A percentile compares a stretch with the other conserved stretches of the same genome.
These are phyloP conservation scores for Tetramorium parvispinum DNA, from an alignment of 1,140 invertebrate species.

Conservation along the genomic window DNA sequence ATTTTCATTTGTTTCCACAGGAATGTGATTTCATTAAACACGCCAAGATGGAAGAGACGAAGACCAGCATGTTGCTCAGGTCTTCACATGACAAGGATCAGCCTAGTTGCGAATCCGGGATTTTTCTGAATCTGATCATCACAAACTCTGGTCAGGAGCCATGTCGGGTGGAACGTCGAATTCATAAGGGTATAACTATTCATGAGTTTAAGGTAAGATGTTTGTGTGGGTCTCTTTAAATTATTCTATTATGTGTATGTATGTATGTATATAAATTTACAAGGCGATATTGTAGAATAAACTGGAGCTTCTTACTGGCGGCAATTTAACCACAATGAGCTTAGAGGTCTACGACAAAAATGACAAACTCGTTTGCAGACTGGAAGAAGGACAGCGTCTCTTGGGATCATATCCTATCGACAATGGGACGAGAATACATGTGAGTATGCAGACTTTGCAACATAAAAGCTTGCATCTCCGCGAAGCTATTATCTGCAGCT, in stretches of 20 bases:
- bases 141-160: constrained; percentile 91
- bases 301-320: constrained; percentile 96
- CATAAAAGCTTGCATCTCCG: background rate
- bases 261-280: constrained; percentile 47
- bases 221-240: constrained; percentile 42
- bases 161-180: constrained; percentile 91
- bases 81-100: too few relatives aligned
- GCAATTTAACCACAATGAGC: constrained; percentile 92
- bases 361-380: constrained; percentile 90
- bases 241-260: constrained; percentile 31
- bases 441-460: constrained; percentile 77
- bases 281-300: constrained; percentile 89
- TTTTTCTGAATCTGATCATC: constrained; percentile 91
- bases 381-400: constrained; percentile 91
- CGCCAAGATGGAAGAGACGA: too few relatives aligned
- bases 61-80: too few relatives aligned
- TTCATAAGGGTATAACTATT: constrained; percentile 92
- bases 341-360: constrained; percentile 93
- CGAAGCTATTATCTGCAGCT: background rate
- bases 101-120: too few relatives aligned
- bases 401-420: constrained; percentile 95
- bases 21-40: too few relatives aligned
- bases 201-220: constrained; percentile 91
- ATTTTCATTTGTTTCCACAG: constrained; percentile 50
- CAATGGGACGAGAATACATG: constrained; percentile 95